Evolutionary conservation across 2,797 vertebrate genomes (phyloP).

Genomic region (Lepus oiostolus): DNA sequence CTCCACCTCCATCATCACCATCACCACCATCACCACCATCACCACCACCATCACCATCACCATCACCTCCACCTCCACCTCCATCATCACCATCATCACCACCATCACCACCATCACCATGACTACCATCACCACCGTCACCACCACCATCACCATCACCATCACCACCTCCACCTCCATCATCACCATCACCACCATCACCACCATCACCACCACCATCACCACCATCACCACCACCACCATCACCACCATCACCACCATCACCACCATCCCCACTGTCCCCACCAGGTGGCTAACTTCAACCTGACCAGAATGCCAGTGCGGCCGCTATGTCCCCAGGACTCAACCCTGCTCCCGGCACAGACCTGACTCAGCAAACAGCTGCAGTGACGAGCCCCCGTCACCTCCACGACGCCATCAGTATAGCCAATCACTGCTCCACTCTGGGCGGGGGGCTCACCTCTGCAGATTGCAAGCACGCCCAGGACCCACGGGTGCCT

Average conservation of each 20-base stretch:
- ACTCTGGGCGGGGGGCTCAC: neutral
- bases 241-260: rapidly evolving
- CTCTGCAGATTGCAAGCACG: neutral
- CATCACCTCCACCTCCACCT: too few species aligned
- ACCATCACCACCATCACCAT: neutral
- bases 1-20: rapidly evolving
- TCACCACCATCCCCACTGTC: too few species aligned
- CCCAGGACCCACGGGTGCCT: neutral
- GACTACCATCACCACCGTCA: neutral
- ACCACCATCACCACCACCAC: rapidly evolving
- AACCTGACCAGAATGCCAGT: too few species aligned
- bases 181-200: rapidly evolving
- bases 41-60: neutral
- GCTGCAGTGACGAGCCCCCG: neutral
- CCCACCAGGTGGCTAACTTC: too few species aligned
- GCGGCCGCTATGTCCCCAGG: too few species aligned
- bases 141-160: rapidly evolving
- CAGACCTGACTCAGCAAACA: too few species aligned
- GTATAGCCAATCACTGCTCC: neutral
- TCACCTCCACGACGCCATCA: neutral
- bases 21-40: rapidly evolving
- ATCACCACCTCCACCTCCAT: rapidly evolving
- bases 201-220: rapidly evolving
- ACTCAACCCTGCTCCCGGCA: too few species aligned
- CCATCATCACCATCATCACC: neutral